Conservation (phyloP, 2,113 vertebrate genomes). For the Elgaria multicarinata region DNA sequence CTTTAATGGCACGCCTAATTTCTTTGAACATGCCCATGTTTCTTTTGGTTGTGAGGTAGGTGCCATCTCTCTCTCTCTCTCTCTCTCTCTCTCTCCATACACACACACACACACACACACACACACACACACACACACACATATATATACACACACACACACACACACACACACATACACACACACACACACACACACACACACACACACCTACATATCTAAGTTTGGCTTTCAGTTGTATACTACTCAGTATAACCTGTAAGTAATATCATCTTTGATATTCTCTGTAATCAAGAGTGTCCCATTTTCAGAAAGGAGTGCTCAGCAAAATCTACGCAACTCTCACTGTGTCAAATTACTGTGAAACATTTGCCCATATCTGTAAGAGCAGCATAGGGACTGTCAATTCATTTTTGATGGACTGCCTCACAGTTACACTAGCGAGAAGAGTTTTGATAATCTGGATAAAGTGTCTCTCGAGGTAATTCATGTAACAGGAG, state of each 20-base stretch:
- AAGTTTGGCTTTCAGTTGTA: background rate
- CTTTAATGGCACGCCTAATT: background rate
- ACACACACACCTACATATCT: no score
- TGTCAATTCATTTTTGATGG: slow-evolving; percentile 5
- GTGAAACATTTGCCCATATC: background rate
- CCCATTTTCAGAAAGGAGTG: background rate
- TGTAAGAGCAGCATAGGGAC: background rate
- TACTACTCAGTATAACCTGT: background rate
- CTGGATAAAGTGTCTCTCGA: background rate
- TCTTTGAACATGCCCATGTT: background rate
- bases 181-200: no score
- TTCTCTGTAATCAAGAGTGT: background rate
- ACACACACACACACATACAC: no score
- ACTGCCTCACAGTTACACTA: background rate
- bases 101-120: no score
- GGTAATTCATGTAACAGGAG: background rate
- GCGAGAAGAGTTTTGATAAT: slow-evolving; percentile 2
- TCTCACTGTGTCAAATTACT: slow-evolving; percentile 1
- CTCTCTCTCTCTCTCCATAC: no score
- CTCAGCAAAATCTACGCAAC: slow-evolving; percentile 3
- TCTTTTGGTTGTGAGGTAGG: background rate
- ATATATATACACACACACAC: no score
- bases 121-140: no score
- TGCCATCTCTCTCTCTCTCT: no score
- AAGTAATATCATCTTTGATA: background rate